Base-by-base conservation (phyloP, 2,113 vertebrate genomes). In the Callopanchax toddi region DNA sequence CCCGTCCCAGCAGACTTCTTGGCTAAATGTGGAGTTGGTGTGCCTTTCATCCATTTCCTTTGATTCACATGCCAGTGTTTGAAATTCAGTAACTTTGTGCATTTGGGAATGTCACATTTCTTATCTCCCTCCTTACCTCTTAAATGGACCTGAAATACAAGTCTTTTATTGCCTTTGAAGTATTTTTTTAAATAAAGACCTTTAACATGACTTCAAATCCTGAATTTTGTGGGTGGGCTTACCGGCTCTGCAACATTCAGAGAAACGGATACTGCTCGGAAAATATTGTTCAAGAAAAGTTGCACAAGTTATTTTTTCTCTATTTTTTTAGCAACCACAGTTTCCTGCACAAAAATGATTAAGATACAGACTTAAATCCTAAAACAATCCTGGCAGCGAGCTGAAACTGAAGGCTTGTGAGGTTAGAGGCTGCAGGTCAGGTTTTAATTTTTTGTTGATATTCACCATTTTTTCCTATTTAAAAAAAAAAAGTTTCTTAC, bases 21-120 rank as follows among this genome's bases (percentile, higher is more conserved):
- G 68, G 79, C 71, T 87, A 78, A 84, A 89, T 87, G 78, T 86
- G 65, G 76, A 85, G 74, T 74, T 74, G 67, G 61, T 48, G 26
- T 55, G 52, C 66, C 82, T 87, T 87, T 89, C 60, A 90, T 89
- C 84, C 58, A 58, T 40, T 79, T 52, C 70, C 74, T 87, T 86
- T 87, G 83, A 85, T 71, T 83, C 42, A 21, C 20, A 37, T 17
- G 13, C 56, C 0, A 18, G 63, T 39, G 40, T 76, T 76, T 66
- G 52, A 85, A 74, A 77, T 84, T 45, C 55, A 62, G 62, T 44
- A 58, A 61, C 71, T 82, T 37, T 36, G 53, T 52, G 74, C 78
- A 75, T 74, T 76, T 67, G 76, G 69, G 78, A 80, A 40, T 16
- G 2, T 78, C 59, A 45, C 60, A 37, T 53, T 67, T 64, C 52